Conservation (phyloP, 1,140 invertebrate species). For the Gonatopus flavifemur region DNA sequence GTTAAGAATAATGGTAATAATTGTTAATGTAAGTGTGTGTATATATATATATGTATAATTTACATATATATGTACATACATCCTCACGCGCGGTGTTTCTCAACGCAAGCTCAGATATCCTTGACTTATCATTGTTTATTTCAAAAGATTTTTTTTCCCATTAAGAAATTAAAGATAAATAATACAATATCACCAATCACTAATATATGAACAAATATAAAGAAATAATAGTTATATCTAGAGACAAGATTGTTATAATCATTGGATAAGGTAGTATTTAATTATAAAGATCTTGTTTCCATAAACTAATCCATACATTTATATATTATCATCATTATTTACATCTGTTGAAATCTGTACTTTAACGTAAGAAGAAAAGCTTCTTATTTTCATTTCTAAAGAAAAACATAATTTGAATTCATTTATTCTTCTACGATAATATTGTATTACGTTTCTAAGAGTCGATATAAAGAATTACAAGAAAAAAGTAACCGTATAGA, state of each 20-base stretch:
- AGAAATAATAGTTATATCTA: constrained; percentile 14
- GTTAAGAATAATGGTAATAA: constrained; percentile 46
- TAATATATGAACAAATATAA: constrained; percentile 24
- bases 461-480: constrained; percentile 6
- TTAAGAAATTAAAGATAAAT: no score
- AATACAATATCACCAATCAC: constrained; percentile 30
- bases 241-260: constrained; percentile 9
- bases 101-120: constrained; percentile 32
- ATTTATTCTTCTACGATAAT: constrained; percentile 10
- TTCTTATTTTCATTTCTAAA: constrained; percentile 8
- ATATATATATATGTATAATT: no score
- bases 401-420: constrained; percentile 10
- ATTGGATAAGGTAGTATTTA: no score
- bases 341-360: constrained; percentile 5
- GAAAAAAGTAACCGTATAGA: constrained; percentile 7
- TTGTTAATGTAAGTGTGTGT: constrained; percentile 37
- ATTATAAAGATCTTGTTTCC: no score
- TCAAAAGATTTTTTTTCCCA: constrained; percentile 19
- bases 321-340: constrained; percentile 10
- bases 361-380: constrained; percentile 11
- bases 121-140: constrained; percentile 25
- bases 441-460: constrained; percentile 10
- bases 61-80: no score
- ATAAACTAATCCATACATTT: no score
- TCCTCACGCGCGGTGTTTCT: constrained; percentile 42